These are phyloP conservation scores for Cotesia congregata DNA, from an alignment of 2,888 invertebrate species.

Conservation along the genomic window DNA sequence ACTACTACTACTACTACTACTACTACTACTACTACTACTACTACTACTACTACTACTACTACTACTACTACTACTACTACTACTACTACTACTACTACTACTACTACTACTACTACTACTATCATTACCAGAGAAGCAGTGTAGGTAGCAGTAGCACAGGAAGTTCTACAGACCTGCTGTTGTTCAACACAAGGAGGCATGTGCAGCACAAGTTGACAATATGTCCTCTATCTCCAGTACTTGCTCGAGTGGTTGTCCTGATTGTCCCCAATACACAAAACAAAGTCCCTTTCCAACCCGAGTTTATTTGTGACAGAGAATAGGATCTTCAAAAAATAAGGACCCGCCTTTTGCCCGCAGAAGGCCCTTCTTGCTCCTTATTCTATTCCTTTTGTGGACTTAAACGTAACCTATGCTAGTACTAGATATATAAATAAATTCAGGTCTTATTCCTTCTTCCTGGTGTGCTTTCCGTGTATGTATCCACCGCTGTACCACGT, in stretches of 20 bases:
- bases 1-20: too few relatives aligned
- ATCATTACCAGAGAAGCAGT: too few relatives aligned
- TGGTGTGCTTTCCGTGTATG: too few relatives aligned
- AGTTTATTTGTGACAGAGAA: constrained; percentile 32
- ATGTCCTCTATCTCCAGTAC: constrained; percentile 42
- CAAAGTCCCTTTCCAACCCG: constrained; percentile 1
- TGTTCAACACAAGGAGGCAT: constrained; percentile 48
- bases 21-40: too few relatives aligned
- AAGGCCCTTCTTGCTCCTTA: constrained; percentile 22
- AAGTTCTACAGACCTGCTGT: constrained; percentile 60
- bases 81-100: too few relatives aligned
- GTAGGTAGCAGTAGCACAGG: constrained; percentile 48
- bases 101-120: too few relatives aligned
- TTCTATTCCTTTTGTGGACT: constrained; percentile 5
- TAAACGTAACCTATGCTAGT: too few relatives aligned
- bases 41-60: too few relatives aligned
- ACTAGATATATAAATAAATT: too few relatives aligned
- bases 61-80: too few relatives aligned
- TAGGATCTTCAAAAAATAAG: constrained; percentile 11
- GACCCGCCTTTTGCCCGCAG: constrained; percentile 37
- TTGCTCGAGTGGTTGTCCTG: constrained; percentile 35
- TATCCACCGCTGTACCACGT: constrained; percentile 2
- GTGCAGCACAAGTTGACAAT: constrained; percentile 58
- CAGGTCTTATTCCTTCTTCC: too few relatives aligned
- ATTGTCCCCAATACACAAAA: constrained; percentile 28